phyloP scores from a whole-genome alignment of 2,888 invertebrate species.

The Drosophila cognata region DNA sequence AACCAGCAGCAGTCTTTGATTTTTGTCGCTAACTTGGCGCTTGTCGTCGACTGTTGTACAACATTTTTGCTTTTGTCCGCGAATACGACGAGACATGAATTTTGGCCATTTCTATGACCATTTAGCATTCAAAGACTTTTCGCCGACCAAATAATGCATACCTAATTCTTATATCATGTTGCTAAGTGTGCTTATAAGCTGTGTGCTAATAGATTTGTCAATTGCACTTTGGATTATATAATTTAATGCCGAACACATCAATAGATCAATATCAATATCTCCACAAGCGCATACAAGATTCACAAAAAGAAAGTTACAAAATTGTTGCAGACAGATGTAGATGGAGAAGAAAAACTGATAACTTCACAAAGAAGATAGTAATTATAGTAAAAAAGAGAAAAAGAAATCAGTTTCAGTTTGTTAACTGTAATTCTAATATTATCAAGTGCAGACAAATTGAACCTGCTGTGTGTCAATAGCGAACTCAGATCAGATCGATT shows the following conservation, averaged over 20 bases:
- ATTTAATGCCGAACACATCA: neutral
- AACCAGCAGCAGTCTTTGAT: constrained; percentile 41
- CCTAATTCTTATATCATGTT: constrained; percentile 25
- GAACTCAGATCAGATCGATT: constrained; percentile 18
- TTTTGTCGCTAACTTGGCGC: constrained; percentile 73
- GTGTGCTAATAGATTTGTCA: constrained; percentile 4
- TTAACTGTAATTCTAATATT: neutral
- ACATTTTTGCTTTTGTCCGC: constrained; percentile 65
- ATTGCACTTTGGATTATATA: neutral
- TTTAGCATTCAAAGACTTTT: constrained; percentile 57
- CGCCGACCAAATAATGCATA: constrained; percentile 58
- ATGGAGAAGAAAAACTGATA: neutral
- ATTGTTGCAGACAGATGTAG: neutral
- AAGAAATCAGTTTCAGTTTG: neutral
- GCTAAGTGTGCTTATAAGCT: neutral
- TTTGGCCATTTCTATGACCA: constrained; percentile 50
- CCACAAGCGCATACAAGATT: neutral
- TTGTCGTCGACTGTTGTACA: constrained; percentile 66
- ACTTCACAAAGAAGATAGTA: neutral
- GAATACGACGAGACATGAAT: constrained; percentile 30
- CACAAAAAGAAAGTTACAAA: neutral
- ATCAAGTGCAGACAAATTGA: neutral
- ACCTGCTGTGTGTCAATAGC: neutral
- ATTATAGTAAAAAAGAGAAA: neutral
- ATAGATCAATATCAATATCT: neutral